Percentiles rank a stretch among this genome's conserved stretches.
These are phyloP conservation scores for Trachelipus rathkii DNA, from an alignment of 1,140 invertebrate genomes.

Conservation along the genomic window DNA sequence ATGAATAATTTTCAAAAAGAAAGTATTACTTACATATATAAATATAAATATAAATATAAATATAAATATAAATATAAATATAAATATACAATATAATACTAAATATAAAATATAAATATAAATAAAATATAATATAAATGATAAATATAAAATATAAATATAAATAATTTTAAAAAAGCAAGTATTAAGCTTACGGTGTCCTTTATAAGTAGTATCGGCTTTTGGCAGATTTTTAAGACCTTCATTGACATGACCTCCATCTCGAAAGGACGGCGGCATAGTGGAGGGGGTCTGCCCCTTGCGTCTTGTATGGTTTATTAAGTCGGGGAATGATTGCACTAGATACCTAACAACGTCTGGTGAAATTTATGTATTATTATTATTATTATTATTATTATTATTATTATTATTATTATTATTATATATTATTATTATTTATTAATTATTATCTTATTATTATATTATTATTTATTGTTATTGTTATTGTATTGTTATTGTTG, in stretches of 20 bases:
- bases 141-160: too few species aligned
- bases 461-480: too few species aligned
- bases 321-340: constrained; percentile 67
- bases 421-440: constrained; percentile 8
- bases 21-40: too few species aligned
- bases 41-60: too few species aligned
- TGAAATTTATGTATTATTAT: background rate
- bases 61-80: too few species aligned
- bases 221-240: constrained; percentile 75
- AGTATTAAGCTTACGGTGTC: constrained; percentile 80
- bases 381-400: background rate
- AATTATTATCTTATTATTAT: background rate
- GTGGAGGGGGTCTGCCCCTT: constrained; percentile 78
- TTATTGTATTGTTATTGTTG: too few species aligned
- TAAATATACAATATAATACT: too few species aligned
- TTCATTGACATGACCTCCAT: constrained; percentile 86
- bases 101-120: too few species aligned
- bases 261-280: constrained; percentile 78
- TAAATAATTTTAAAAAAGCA: too few species aligned
- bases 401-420: constrained; percentile 12
- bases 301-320: constrained; percentile 60
- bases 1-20: too few species aligned
- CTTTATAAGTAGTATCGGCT: constrained; percentile 71
- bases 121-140: too few species aligned
- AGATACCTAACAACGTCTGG: constrained; percentile 47